A percentile compares a stretch with the other conserved stretches of the same genome.
phyloP scores from a whole-genome alignment of 2,888 invertebrate genomes.

The Labia minor region DNA sequence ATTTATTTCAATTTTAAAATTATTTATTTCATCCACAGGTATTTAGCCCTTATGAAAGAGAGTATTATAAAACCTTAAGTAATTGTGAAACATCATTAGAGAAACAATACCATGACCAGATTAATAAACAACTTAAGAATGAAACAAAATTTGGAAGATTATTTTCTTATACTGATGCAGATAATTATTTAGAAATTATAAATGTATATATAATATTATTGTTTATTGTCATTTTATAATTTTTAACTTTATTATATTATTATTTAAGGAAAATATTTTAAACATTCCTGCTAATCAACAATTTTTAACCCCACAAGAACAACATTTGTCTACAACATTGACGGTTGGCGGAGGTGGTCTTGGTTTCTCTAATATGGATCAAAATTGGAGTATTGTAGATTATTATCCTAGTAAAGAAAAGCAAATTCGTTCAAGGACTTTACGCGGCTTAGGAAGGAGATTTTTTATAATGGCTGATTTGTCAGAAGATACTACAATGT shows the following conservation, averaged over 20 bases:
- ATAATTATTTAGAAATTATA: slow-evolving; percentile 35
- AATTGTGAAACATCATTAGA: slow-evolving; percentile 54
- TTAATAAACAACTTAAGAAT: slow-evolving; percentile 33
- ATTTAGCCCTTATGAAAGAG: slow-evolving; percentile 48
- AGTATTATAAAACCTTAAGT: slow-evolving; percentile 40
- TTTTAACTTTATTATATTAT: background rate
- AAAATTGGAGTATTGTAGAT: background rate
- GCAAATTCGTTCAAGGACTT: background rate
- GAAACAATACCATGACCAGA: slow-evolving; percentile 42
- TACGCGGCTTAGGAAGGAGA: background rate
- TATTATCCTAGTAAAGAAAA: background rate
- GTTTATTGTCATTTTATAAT: background rate
- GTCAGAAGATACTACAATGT: background rate
- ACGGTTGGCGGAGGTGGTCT: background rate
- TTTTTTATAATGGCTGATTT: background rate
- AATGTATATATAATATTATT: slow-evolving; percentile 17
- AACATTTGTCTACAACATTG: background rate
- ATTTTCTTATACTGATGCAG: slow-evolving; percentile 50
- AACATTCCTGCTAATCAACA: background rate
- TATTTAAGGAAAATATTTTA: slow-evolving; percentile 8
- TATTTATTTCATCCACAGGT: slow-evolving; percentile 27
- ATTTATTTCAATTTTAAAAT: background rate
- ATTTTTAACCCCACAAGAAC: background rate
- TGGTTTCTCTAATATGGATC: background rate
- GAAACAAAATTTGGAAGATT: slow-evolving; percentile 31